A percentile compares a stretch with the other conserved stretches of the same genome.
Evolutionary conservation across 2,888 invertebrate species (phyloP).

Genomic region (Drosophila buzzatii): DNA sequence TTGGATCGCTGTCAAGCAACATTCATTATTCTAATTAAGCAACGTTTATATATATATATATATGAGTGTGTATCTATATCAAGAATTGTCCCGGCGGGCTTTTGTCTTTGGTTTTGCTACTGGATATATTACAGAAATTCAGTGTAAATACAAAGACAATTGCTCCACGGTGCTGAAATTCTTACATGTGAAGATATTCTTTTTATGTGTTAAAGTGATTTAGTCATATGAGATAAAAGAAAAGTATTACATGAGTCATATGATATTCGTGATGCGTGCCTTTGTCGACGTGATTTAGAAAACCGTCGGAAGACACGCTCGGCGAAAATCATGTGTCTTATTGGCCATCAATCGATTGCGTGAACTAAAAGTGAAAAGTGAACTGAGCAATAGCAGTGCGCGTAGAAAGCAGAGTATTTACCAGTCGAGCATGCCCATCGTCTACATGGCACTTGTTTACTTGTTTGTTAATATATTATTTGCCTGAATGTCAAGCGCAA

Average conservation of each 20-base stretch:
- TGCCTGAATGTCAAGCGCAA: conserved; percentile 25
- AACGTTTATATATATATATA: neutral
- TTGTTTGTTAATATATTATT: neutral
- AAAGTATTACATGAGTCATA: neutral
- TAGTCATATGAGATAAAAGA: no score
- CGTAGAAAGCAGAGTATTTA: neutral
- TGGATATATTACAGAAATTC: neutral
- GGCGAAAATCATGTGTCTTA: no score
- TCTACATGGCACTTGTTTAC: neutral
- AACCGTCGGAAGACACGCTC: no score
- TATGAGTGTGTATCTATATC: neutral
- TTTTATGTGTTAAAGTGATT: no score
- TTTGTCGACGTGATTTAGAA: no score
- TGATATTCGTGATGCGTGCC: neutral
- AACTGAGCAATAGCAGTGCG: neutral
- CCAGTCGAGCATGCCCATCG: neutral
- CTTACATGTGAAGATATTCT: no score
- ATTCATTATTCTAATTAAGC: neutral
- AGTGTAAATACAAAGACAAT: neutral
- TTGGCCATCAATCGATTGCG: no score
- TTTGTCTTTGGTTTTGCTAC: no score
- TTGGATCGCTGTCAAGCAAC: rapidly evolving
- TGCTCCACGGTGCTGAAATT: no score
- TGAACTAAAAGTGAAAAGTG: no score
- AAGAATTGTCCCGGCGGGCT: no score